phyloP scores from a whole-genome alignment of 2,888 invertebrate genomes.

The Metalampra italica region DNA sequence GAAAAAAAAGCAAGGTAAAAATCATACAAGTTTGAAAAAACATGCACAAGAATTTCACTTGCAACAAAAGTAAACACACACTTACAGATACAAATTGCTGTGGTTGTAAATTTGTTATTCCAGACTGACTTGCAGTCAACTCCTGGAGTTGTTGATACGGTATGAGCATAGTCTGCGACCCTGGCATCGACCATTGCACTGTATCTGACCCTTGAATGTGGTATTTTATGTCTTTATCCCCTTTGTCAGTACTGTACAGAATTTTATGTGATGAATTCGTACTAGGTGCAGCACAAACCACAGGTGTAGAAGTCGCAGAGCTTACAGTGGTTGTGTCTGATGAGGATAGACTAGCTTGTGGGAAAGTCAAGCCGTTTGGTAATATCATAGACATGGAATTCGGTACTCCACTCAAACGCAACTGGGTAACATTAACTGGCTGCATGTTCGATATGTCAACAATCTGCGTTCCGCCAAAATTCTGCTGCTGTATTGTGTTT shows the following conservation, averaged over 20 bases:
- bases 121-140: constrained; percentile 51
- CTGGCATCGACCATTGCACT: constrained; percentile 68
- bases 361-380: constrained; percentile 60
- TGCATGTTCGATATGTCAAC: constrained; percentile 70
- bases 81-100: constrained; percentile 73
- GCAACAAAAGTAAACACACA: constrained; percentile 10
- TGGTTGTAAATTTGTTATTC: constrained; percentile 55
- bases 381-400: constrained; percentile 73
- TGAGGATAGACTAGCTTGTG: constrained; percentile 58
- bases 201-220: constrained; percentile 67
- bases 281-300: constrained; percentile 68
- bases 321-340: constrained; percentile 68
- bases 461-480: constrained; percentile 61
- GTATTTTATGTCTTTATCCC: constrained; percentile 68
- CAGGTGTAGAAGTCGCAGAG: constrained; percentile 62
- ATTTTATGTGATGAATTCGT: constrained; percentile 67
- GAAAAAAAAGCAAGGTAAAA: no score
- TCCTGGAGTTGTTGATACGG: constrained; percentile 72
- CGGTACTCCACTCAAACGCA: constrained; percentile 63
- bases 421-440: constrained; percentile 66
- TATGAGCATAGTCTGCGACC: constrained; percentile 70
- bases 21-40: no score
- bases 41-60: no score
- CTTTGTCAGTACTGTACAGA: constrained; percentile 65
- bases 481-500: constrained; percentile 56